Evolutionary conservation across 2,797 vertebrate species (phyloP), one percentile per base, ranked within the genome.

Genomic region (Tinamus major): DNA sequence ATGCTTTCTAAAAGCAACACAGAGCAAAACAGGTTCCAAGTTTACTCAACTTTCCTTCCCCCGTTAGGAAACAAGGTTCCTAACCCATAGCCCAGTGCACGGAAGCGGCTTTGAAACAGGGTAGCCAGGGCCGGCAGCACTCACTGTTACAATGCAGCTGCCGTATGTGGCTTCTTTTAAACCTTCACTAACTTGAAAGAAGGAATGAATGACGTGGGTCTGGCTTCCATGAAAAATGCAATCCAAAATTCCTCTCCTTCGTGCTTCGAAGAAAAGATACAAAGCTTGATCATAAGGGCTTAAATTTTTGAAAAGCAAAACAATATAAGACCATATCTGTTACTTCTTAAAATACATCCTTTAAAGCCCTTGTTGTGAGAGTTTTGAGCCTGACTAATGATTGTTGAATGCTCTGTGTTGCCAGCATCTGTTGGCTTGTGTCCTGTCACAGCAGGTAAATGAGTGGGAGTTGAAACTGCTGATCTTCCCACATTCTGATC

Each of bases 381-480:
- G 76, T 94, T 91, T 75, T 76, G 58, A 92, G 41, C 70, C 55
- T 84, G 46, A 89, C 77, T 95, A 82, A 88, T 86, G 77, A 81
- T 71, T 87, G 85, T 33, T 92, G 85, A 87, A 71, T 63, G 55
- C 65, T 94, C 87, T 71, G 82, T 7, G 3, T 92, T 92, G 71
- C 75, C 64, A 92, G 53, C 85, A 88, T 94, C 85, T 95, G 80
- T 88, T 94, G 88, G 33, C 68, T 93, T 88, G 67, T 63, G 83
- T 96, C 78, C 70, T 96, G 90, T 91, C 79, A 89, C 67, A 63
- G 87, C 64, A 74, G 56, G 95, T 90, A 62, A 87, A 29, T 46
- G 64, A 84, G 67, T 81, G 89, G 87, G 78, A 92, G 61, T 70
- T 92, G 85, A 92, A 95, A 92, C 42, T 88, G 94, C 91, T 94